Base-by-base conservation (phyloP, 1,140 invertebrate species). In the Triops longicaudatus region DNA sequence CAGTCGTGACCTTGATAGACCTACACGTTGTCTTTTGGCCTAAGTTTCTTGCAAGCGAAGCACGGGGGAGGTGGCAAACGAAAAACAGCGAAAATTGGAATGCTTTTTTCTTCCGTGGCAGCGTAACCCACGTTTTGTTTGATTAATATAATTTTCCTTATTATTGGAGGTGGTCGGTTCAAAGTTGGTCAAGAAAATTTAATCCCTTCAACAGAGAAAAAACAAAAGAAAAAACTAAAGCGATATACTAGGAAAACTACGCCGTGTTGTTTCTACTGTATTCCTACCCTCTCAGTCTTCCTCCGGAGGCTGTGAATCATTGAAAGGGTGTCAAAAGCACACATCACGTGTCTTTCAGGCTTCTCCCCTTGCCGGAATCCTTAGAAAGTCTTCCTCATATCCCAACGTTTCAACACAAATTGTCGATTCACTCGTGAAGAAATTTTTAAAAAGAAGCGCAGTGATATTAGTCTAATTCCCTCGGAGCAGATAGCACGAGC, bases 1-100 rank as follows among this genome's bases (percentile, higher is more conserved):
- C 42, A 76, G 26, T 79, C 78, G 26, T 79, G 77, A 77, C 76
- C 76, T 44, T 73, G 63, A 43, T 22, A 75, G 74, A 22, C 50
- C 17, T 17, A 63, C 6, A 17, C 10, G 14, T 17, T 3, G 1
- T 63, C 22, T 17, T 63, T 17, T 17, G 14, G 50, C 3, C 22
- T 6, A 63, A 17, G 10, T 63, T 63, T 63, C 17, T 63, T 17
- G 50, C 14, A 7, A 0, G 22, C 50, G 50, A 63, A 63, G 22
- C 3, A 22, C 50, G 17, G 50, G 50, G 50, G 50, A 63, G 50
- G 50, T 22, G 50, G 50, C 50, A 63, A 63, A 63, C 14, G 22
- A 11, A 22, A 1, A 63, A 12, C 14, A 63, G 50, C 22, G 50
- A 63, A 63, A 63, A 63, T 63, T 22, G 22, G 50, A 63, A 63